Conservation (phyloP, 2,888 invertebrate genomes). For the Xanthia togata region DNA sequence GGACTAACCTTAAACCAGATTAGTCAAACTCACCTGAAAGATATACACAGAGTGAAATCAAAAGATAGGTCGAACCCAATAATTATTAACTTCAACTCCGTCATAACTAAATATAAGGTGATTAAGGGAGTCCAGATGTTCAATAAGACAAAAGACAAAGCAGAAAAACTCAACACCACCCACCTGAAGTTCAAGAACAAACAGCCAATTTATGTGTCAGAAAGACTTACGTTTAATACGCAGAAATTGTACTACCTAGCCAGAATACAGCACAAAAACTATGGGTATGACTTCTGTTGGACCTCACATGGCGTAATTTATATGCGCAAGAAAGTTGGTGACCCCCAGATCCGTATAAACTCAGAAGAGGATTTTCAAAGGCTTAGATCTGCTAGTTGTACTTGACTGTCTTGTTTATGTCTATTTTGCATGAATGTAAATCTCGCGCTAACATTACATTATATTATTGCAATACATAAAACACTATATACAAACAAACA, state of each 20-base stretch:
- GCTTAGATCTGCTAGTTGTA: neutral
- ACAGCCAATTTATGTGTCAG: constrained; percentile 7
- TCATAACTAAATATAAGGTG: constrained; percentile 9
- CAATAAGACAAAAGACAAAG: constrained; percentile 7
- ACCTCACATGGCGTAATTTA: constrained; percentile 10
- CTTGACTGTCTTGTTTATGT: constrained; percentile 8
- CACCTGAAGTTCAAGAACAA: constrained; percentile 4
- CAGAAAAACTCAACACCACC: constrained; percentile 9
- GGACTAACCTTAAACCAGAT: constrained; percentile 13
- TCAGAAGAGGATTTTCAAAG: constrained; percentile 7
- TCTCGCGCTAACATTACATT: neutral
- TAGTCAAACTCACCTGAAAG: constrained; percentile 11
- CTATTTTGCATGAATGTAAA: neutral
- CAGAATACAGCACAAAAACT: constrained; percentile 8
- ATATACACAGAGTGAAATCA: constrained; percentile 13
- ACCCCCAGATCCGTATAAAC: constrained; percentile 7
- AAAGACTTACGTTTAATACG: constrained; percentile 11
- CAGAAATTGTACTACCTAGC: neutral
- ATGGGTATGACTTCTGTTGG: constrained; percentile 10
- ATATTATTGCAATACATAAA: too few relatives aligned
- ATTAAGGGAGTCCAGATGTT: constrained; percentile 17
- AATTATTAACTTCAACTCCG: constrained; percentile 11
- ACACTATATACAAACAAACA: neutral
- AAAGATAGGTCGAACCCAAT: constrained; percentile 11
- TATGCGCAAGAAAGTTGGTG: neutral